Percentiles rank a stretch among this genome's conserved stretches.
phyloP scores from a whole-genome alignment of 92 coral and sea anemone species.

The Siderastrea radians region DNA sequence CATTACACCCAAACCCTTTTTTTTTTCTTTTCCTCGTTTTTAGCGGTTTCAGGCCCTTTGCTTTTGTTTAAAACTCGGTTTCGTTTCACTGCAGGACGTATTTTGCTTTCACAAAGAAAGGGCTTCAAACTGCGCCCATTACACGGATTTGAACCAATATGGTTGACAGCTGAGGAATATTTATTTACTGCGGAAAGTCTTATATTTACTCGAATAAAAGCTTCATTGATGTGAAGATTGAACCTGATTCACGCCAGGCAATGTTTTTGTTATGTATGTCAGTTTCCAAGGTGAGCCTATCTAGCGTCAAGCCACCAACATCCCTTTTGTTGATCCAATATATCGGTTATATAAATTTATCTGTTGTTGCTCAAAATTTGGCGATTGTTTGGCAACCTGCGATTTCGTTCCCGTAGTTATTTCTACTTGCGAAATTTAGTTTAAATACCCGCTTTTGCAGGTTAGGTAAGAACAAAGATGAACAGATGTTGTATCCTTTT shows the following conservation, averaged over 20 bases:
- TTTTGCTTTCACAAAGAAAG: slow-evolving; percentile 6
- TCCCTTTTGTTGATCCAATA: too few species aligned
- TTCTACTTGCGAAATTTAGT: too few species aligned
- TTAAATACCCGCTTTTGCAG: too few species aligned
- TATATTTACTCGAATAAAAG: slow-evolving; percentile 4
- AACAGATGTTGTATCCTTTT: too few species aligned
- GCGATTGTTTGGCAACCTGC: too few species aligned
- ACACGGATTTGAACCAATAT: background rate
- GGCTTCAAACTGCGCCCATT: background rate
- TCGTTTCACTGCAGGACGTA: background rate
- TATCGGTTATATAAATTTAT: too few species aligned
- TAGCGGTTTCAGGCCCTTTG: background rate
- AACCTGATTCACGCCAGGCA: background rate
- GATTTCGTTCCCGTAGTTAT: too few species aligned
- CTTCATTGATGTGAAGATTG: background rate
- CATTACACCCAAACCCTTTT: background rate
- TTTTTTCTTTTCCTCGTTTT: background rate
- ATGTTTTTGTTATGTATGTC: background rate
- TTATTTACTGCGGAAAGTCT: background rate
- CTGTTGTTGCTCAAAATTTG: too few species aligned
- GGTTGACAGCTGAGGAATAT: background rate
- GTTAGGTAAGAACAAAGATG: too few species aligned
- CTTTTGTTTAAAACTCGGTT: background rate
- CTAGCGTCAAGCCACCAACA: too few species aligned
- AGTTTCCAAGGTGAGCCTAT: too few species aligned